These are phyloP conservation scores for Etheostoma spectabile DNA, from an alignment of 2,113 vertebrate genomes.

Conservation along the genomic window DNA sequence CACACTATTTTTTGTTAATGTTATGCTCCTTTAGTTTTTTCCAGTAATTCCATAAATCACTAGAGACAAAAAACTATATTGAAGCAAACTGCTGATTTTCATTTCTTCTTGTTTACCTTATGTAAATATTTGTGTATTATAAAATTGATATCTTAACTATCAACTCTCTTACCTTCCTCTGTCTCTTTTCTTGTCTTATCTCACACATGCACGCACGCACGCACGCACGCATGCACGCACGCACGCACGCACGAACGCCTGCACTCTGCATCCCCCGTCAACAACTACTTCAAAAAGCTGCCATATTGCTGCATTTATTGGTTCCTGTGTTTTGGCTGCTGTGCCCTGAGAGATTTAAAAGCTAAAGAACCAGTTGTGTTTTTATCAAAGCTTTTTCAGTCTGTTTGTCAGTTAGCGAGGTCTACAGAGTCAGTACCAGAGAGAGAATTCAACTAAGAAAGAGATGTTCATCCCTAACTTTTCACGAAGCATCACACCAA, in stretches of 20 bases:
- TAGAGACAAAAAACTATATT: too few species aligned
- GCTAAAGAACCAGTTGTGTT: constrained; percentile 70
- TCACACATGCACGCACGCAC: neutral
- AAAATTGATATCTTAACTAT: neutral
- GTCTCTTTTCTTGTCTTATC: constrained; percentile 16
- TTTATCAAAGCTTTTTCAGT: constrained; percentile 72
- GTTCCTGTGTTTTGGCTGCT: constrained; percentile 72
- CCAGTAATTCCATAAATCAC: too few species aligned
- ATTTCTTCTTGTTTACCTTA: too few species aligned
- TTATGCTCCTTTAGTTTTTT: too few species aligned
- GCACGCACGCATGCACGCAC: neutral
- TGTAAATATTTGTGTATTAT: too few species aligned
- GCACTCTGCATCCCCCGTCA: constrained; percentile 28
- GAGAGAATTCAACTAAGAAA: constrained; percentile 60
- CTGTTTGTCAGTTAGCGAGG: constrained; percentile 61
- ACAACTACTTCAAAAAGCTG: constrained; percentile 71
- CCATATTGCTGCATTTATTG: constrained; percentile 61
- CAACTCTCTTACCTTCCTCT: constrained; percentile 24
- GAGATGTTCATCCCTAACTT: constrained; percentile 37
- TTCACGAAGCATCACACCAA: constrained; percentile 31
- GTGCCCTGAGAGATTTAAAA: constrained; percentile 72
- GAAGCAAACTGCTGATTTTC: too few species aligned
- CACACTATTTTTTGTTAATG: too few species aligned
- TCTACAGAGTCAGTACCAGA: constrained; percentile 57
- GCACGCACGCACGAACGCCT: constrained; percentile 2